Evolutionary conservation across 2,888 invertebrate species (phyloP), one percentile per base, ranked within the genome.

Genomic region (Drosophila emarginata): DNA sequence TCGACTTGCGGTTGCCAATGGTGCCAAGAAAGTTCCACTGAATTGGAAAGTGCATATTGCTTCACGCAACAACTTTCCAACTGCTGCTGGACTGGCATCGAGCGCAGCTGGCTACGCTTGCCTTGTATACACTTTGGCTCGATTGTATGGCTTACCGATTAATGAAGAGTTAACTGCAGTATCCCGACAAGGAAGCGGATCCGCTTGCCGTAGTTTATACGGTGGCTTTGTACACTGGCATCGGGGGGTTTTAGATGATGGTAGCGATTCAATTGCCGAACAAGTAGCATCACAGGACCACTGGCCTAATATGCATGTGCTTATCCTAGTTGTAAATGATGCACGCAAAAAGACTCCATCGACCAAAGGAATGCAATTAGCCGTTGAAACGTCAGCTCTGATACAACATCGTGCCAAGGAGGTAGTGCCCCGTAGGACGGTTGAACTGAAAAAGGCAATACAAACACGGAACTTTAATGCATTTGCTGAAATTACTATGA

Each of bases 41-140:
- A 91, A 93, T 14, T 96, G 95, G 95, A 95, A 96, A 88, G 89
- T 97, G 39, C 96, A 95, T 79, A 95, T 97, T 81, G 96, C 96
- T 89, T 97, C 97, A 0, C 95, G 95, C 89, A 99, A 99, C 91
- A 99, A 99, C 93, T 99, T 99, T 90, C 99, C 99, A 11, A 99
- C 99, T 3, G 98, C 98, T 3, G 99, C 99, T 63, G 99, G 99
- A 0, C 93, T 99, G 56, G 99, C 99, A 0, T 99, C 99, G 0
- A 99, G 99, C 65, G 99, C 99, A 26, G 98, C 99, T 45, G 99
- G 99, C 3, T 99, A 98, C 91, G 99, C 99, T 2, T 98, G 98
- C 90, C 92, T 99, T 90, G 97, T 97, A 0, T 95, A 94, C 78
- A 95, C 97, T 0, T 91, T 99, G 64, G 95, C 97, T 0, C 93